These are phyloP conservation scores for Caretta caretta DNA, from an alignment of 2,113 vertebrate species.

Conservation along the genomic window DNA sequence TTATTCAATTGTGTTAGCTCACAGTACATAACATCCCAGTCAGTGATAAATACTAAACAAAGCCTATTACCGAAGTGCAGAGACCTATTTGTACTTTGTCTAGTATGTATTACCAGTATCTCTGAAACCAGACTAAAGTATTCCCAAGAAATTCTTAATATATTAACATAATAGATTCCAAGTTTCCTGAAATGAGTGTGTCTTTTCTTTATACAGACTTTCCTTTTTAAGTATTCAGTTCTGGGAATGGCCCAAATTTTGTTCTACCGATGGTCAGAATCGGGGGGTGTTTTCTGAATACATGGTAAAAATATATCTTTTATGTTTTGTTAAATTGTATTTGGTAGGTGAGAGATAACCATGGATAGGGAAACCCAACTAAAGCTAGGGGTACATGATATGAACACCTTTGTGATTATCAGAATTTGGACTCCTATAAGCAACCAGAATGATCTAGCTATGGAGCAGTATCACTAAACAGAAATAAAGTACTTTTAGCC, in stretches of 20 bases:
- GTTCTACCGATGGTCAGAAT: background rate
- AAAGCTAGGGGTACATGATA: background rate
- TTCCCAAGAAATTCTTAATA: background rate
- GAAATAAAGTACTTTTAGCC: background rate
- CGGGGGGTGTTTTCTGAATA: background rate
- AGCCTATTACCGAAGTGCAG: background rate
- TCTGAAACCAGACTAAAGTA: background rate
- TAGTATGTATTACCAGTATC: background rate
- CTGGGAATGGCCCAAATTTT: background rate
- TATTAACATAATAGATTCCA: background rate
- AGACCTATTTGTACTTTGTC: background rate
- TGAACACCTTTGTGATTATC: background rate
- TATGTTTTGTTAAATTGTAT: background rate
- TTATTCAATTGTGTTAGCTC: background rate
- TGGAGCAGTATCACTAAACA: background rate
- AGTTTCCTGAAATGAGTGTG: background rate
- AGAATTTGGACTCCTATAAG: background rate
- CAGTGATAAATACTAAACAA: rapidly evolving
- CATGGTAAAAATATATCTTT: background rate
- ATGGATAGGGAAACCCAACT: slow-evolving; percentile 6
- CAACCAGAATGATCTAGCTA: background rate
- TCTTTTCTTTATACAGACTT: background rate
- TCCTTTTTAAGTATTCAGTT: background rate
- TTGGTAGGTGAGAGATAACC: background rate
- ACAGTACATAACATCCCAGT: rapidly evolving